phyloP scores from a whole-genome alignment of 2,113 vertebrate genomes.

The Cisticola juncidis region DNA sequence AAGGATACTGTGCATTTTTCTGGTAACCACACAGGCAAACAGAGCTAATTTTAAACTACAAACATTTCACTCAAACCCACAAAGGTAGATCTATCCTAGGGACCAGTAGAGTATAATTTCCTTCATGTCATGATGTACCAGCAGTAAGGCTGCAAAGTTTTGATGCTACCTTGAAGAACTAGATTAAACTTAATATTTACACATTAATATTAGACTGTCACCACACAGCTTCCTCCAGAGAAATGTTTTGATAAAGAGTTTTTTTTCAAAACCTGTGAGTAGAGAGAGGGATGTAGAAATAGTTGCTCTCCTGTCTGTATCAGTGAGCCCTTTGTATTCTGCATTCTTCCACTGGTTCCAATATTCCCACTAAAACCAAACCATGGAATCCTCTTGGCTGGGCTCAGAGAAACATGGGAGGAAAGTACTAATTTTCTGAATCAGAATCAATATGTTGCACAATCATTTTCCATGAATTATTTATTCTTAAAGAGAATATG shows the following conservation, averaged over 20 bases:
- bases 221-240: background rate
- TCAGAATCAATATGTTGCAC: background rate
- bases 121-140: background rate
- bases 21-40: background rate
- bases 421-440: background rate
- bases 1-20: background rate
- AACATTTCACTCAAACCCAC: background rate
- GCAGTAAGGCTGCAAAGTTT: background rate
- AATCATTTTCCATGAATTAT: background rate
- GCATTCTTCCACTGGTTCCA: background rate
- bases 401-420: background rate
- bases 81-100: background rate
- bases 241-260: background rate
- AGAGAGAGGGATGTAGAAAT: background rate
- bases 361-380: background rate
- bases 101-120: background rate
- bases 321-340: background rate
- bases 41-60: background rate
- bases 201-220: background rate
- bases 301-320: background rate
- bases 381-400: background rate
- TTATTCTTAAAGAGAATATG: background rate
- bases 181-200: background rate
- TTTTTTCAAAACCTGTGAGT: background rate
- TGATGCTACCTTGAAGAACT: background rate